Base-by-base conservation (phyloP, 2,797 vertebrate genomes). In the Poeciliopsis presidionis region DNA sequence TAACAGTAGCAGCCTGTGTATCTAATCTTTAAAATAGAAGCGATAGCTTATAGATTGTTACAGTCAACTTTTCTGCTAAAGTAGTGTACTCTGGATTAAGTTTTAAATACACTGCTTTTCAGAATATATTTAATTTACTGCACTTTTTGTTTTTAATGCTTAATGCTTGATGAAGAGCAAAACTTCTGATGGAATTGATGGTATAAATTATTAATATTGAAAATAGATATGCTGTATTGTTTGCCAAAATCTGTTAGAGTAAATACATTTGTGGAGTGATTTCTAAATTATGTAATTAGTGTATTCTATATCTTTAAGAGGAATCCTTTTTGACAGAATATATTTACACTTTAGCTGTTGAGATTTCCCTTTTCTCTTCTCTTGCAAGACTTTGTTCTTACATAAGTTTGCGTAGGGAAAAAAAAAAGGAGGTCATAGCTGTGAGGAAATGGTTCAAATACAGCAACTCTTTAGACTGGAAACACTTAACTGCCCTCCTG, bases 1-100 rank as follows among this genome's bases (percentile, higher is more conserved):
- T 88, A 89, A 70, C 14, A 43, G n/a, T 46, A 39, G 28, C 39
- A 72, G 39, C 73, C 74, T 47, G 71, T 76, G 53, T 75, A 61
- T 77, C 51, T 72, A 70, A 63, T 77, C 59, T 55, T 55, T 33
- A 75, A 8, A 53, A 22, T 53, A 22, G 22, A 53, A 53, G 7
- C 7, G 7, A 53, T 53, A 9, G 51, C 2, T 53, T 25, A 8
- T 25, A 9, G 51, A 25, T 25, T 53, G 49, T 25, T 53, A 51
- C 49, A 65, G 78, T 72, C 78, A 76, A 57, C 69, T 72, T 33
- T 1, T 0, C 13, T 5, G 18, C 12, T 43, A 61, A 61, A 67
- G 43, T 49, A 73, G 11, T 45, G 67, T 13, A 14, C 76, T 46
- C 20, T 71, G 11, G 43, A 72, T 22, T 61, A 25, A 11, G 39